Percentiles rank a stretch among this genome's conserved stretches.
Conservation (phyloP, 2,888 invertebrate species). For the Hypomecis atomaria region DNA sequence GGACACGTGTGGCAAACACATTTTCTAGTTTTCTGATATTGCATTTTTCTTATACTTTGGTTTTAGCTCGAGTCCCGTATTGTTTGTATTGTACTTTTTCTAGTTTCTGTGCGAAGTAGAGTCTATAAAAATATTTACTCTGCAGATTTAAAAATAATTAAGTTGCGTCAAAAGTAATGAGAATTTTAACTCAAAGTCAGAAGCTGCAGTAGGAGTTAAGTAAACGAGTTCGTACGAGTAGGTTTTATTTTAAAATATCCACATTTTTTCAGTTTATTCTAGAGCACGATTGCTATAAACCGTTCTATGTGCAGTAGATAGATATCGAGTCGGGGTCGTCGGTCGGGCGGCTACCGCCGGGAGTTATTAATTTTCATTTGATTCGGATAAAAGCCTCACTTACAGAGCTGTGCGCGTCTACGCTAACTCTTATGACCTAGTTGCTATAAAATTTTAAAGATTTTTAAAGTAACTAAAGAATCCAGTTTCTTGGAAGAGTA, state of each 20-base stretch:
- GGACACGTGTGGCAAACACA: slow-evolving; percentile 36
- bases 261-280: slow-evolving; percentile 39
- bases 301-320: slow-evolving; percentile 49
- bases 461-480: background rate
- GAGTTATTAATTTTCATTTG: slow-evolving; percentile 75
- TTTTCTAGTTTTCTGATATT: slow-evolving; percentile 35
- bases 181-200: background rate
- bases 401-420: slow-evolving; percentile 49
- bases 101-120: background rate
- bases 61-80: slow-evolving; percentile 7
- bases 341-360: slow-evolving; percentile 50
- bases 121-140: background rate
- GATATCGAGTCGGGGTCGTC: slow-evolving; percentile 54
- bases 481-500: background rate
- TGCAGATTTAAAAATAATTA: background rate
- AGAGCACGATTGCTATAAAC: slow-evolving; percentile 42
- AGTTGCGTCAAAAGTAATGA: background rate
- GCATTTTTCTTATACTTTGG: slow-evolving; percentile 29
- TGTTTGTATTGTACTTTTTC: slow-evolving; percentile 1
- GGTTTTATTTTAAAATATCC: background rate
- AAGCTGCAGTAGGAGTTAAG: background rate
- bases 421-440: slow-evolving; percentile 44
- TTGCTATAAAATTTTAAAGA: slow-evolving; percentile 7
- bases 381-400: slow-evolving; percentile 59
- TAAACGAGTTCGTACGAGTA: background rate